Evolutionary conservation across 2,888 invertebrate species (phyloP).

Genomic region (Rutpela maculata): DNA sequence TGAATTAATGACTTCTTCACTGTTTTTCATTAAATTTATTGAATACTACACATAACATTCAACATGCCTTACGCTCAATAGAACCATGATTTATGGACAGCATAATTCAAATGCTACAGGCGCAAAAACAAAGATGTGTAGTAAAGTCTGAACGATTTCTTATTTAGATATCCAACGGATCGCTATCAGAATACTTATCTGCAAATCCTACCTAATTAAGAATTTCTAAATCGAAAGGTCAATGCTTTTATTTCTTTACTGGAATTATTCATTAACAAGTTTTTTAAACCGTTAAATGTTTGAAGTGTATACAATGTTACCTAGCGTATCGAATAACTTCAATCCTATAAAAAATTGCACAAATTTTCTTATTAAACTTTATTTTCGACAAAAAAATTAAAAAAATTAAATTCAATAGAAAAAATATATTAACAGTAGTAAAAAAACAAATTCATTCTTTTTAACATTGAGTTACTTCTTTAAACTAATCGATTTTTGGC

Average conservation of each 20-base stretch:
- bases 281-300: not conserved
- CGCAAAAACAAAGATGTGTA: slow-evolving; percentile 21
- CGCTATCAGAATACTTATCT: not conserved
- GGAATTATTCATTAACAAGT: not conserved
- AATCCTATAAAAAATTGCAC: no score
- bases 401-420: no score
- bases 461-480: no score
- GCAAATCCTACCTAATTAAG: not conserved
- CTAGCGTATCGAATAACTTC: no score
- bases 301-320: no score
- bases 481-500: no score
- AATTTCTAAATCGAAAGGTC: not conserved
- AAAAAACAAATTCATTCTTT: no score
- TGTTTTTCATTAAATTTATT: slow-evolving; percentile 32
- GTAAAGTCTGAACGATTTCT: slow-evolving; percentile 13
- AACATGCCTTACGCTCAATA: not conserved
- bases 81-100: slow-evolving; percentile 21
- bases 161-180: not conserved
- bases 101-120: not conserved
- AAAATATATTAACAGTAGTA: no score
- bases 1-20: slow-evolving; percentile 31
- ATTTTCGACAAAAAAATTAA: no score
- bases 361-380: no score
- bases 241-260: not conserved
- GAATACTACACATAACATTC: slow-evolving; percentile 25